A percentile compares a stretch with the other conserved stretches of the same genome.
Evolutionary conservation across 2,888 invertebrate genomes (phyloP).

Genomic region (Oxycera nigricornis): DNA sequence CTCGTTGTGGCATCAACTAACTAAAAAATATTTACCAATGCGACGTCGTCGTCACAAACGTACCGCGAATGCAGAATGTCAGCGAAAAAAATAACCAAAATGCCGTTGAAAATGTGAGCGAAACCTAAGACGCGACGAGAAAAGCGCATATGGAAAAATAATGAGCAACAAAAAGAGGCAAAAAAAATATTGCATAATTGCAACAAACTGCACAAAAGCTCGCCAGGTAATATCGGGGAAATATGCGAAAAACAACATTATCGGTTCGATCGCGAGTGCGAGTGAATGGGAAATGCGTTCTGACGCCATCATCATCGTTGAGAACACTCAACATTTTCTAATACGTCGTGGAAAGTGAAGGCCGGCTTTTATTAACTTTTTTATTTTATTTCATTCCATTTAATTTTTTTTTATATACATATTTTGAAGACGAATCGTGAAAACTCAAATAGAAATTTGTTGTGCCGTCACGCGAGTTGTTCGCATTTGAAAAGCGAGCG

Average conservation of each 20-base stretch:
- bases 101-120: slow-evolving; percentile 5
- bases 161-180: not conserved
- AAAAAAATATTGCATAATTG: not conserved
- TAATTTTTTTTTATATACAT: too few species aligned
- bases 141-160: not conserved
- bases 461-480: not conserved
- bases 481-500: not conserved
- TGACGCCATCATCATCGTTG: not conserved
- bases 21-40: slow-evolving; percentile 13
- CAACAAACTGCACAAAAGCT: slow-evolving; percentile 13
- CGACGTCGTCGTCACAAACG: slow-evolving; percentile 31
- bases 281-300: slow-evolving; percentile 9
- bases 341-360: too few species aligned
- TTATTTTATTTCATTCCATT: too few species aligned
- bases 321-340: not conserved
- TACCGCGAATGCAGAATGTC: slow-evolving; percentile 12
- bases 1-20: not conserved
- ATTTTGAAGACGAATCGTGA: not conserved
- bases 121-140: not conserved
- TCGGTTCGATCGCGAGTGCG: slow-evolving; percentile 7
- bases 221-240: not conserved
- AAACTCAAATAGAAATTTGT: not conserved
- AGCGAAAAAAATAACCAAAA: not conserved
- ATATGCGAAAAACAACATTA: not conserved
- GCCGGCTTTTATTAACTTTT: too few species aligned